Evolutionary conservation across 2,888 invertebrate genomes (phyloP).

Genomic region (Coelinius sp.): DNA sequence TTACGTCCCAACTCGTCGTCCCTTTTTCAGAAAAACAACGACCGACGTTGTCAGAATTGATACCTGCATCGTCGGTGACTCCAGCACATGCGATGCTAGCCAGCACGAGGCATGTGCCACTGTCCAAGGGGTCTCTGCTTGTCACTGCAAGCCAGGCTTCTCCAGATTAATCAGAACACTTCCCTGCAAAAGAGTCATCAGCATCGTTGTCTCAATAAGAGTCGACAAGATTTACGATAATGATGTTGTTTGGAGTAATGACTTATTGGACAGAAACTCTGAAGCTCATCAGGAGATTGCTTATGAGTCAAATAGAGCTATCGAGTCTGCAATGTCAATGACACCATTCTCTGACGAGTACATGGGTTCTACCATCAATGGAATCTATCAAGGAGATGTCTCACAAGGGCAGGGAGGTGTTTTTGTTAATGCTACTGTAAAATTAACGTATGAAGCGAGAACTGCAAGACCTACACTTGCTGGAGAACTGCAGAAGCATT

Average conservation of each 20-base stretch:
- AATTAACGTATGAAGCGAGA: conserved; percentile 73
- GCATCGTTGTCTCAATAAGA: conserved; percentile 83
- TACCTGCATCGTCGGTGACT: conserved; percentile 94
- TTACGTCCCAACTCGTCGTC: conserved; percentile 71
- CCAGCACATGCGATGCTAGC: conserved; percentile 89
- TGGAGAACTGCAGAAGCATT: conserved; percentile 85
- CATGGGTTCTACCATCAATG: conserved; percentile 85
- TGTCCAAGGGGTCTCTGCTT: conserved; percentile 85
- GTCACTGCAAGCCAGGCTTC: conserved; percentile 85
- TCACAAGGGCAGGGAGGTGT: conserved; percentile 81
- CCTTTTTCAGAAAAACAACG: conserved; percentile 76
- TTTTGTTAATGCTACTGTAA: conserved; percentile 87
- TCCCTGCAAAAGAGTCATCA: conserved; percentile 75
- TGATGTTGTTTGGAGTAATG: conserved; percentile 83
- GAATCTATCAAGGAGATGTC: conserved; percentile 82
- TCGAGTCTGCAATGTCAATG: conserved; percentile 93
- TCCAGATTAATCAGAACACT: conserved; percentile 64
- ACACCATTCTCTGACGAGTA: conserved; percentile 92
- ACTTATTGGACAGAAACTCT: conserved; percentile 82
- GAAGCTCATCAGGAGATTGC: conserved; percentile 87
- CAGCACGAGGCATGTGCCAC: conserved; percentile 91
- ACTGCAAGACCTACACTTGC: conserved; percentile 79
- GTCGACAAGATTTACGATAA: conserved; percentile 88
- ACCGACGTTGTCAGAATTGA: conserved; percentile 87
- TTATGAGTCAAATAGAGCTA: conserved; percentile 88